Conservation (phyloP, 2,797 vertebrate species). For the Arctocebus calabarensis region DNA sequence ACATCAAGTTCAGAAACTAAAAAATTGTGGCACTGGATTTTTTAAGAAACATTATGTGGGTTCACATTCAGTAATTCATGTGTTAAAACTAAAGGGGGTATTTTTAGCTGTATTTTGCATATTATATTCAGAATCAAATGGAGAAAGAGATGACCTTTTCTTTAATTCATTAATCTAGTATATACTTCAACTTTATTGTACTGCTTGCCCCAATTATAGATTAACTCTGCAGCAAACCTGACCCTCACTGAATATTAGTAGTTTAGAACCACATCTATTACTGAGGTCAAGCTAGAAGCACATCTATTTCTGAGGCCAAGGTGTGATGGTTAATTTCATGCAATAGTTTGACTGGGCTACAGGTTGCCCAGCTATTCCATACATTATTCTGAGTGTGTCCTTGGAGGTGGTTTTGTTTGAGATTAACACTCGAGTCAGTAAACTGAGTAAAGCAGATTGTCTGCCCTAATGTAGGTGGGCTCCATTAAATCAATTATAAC, state of each 20-base stretch:
- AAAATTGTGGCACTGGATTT: neutral
- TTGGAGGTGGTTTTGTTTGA: neutral
- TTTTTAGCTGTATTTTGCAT: neutral
- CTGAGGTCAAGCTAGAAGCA: neutral
- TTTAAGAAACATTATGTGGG: neutral
- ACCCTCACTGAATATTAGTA: neutral
- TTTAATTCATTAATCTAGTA: neutral
- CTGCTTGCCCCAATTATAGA: neutral
- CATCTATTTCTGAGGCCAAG: neutral
- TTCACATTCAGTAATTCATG: neutral
- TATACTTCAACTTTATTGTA: neutral
- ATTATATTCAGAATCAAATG: neutral
- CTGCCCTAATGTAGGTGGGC: no score
- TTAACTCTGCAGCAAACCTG: neutral
- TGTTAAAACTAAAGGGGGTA: neutral
- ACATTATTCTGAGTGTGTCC: neutral
- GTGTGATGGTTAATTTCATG: neutral
- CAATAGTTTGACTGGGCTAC: neutral
- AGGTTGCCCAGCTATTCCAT: neutral
- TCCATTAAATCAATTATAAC: neutral
- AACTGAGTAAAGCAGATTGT: neutral
- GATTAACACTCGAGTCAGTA: neutral
- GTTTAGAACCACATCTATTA: neutral
- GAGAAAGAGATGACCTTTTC: neutral
- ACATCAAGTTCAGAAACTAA: conserved; percentile 40